phyloP scores from a whole-genome alignment of 2,888 invertebrate genomes.

The Sesamia inferens region DNA sequence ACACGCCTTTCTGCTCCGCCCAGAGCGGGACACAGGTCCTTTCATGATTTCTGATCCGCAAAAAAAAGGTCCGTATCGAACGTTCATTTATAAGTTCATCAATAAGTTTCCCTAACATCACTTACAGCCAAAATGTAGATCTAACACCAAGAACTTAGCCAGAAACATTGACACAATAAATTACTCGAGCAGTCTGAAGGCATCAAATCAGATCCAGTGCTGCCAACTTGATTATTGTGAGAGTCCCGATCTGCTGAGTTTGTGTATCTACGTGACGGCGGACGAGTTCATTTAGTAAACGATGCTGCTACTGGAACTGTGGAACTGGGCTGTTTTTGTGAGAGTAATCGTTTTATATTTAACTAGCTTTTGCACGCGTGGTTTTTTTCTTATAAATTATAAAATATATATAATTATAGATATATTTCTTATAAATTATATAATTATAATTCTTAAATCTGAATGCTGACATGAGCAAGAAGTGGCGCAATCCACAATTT shows the following conservation, averaged over 20 bases:
- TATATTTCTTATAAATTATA: too few relatives aligned
- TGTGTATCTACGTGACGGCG: conserved; percentile 74
- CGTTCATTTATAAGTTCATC: neutral
- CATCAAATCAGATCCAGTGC: conserved; percentile 68
- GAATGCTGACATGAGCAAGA: too few relatives aligned
- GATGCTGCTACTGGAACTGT: conserved; percentile 24
- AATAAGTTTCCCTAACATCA: neutral
- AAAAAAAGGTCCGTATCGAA: too few relatives aligned
- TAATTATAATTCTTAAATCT: too few relatives aligned
- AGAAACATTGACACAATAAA: conserved; percentile 55
- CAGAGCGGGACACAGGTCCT: too few relatives aligned
- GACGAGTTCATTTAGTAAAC: conserved; percentile 73
- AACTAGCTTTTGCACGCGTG: too few relatives aligned
- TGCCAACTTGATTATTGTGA: conserved; percentile 72
- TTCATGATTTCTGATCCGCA: too few relatives aligned
- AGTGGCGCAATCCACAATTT: too few relatives aligned
- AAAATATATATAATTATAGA: too few relatives aligned
- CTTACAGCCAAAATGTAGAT: neutral
- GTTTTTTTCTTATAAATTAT: too few relatives aligned
- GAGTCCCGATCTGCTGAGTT: conserved; percentile 71
- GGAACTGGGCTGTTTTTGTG: neutral
- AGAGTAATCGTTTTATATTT: neutral
- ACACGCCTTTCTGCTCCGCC: too few relatives aligned
- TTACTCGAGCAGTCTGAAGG: conserved; percentile 45
- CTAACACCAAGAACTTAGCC: neutral